These are phyloP conservation scores for Dasypolia templi DNA, from an alignment of 2,888 invertebrate species.

Conservation along the genomic window DNA sequence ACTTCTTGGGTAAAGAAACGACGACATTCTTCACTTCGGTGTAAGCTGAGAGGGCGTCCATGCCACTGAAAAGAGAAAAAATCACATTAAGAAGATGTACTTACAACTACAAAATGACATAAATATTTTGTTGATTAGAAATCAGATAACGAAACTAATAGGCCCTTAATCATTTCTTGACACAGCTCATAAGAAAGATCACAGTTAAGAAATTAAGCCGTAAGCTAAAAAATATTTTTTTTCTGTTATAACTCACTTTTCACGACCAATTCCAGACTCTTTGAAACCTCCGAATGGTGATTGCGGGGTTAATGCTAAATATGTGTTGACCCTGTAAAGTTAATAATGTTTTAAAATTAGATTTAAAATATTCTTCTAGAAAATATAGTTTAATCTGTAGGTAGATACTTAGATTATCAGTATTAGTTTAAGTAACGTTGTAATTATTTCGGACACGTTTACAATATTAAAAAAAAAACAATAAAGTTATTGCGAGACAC, in stretches of 20 bases:
- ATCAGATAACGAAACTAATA: not conserved
- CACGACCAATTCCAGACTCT: conserved; percentile 94
- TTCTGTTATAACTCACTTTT: conserved; percentile 73
- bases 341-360: not conserved
- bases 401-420: not conserved
- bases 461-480: too few species aligned
- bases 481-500: not conserved
- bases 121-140: not conserved
- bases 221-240: too few species aligned
- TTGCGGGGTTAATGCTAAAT: conserved; percentile 91
- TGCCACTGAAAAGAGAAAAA: conserved; percentile 88
- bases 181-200: too few species aligned
- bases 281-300: conserved; percentile 97
- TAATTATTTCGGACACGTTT: too few species aligned
- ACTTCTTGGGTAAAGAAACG: conserved; percentile 83
- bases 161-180: rapidly evolving
- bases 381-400: not conserved
- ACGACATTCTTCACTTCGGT: conserved; percentile 93
- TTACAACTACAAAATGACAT: too few species aligned
- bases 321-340: conserved; percentile 87
- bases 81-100: too few species aligned
- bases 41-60: conserved; percentile 92
- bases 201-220: too few species aligned
- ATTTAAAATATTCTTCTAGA: too few species aligned
- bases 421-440: too few species aligned